Conservation (phyloP, 2,888 invertebrate genomes). For the Lobophora halterata region DNA sequence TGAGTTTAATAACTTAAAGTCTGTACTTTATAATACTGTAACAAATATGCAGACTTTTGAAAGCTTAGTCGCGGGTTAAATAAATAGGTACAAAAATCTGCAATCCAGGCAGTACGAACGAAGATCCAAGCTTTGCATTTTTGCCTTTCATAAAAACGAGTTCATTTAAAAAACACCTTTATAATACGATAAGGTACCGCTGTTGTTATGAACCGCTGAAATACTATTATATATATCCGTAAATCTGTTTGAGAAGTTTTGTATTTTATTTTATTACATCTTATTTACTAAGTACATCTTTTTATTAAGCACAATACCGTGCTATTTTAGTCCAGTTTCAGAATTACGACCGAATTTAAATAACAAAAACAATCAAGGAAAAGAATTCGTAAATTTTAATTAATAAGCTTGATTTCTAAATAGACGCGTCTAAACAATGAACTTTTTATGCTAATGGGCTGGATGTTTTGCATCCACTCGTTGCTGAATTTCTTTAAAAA, state of each 20-base stretch:
- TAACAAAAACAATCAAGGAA: conserved; percentile 37
- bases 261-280: no score
- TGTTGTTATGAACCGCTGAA: conserved; percentile 10
- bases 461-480: conserved; percentile 34
- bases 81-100: conserved; percentile 18
- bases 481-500: conserved; percentile 30
- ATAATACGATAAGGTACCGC: conserved; percentile 31
- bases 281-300: no score
- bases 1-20: conserved; percentile 1
- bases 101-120: conserved; percentile 12
- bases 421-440: conserved; percentile 42
- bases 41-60: conserved; percentile 3
- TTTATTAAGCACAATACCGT: no score
- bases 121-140: conserved; percentile 19
- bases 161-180: conserved; percentile 12
- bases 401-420: conserved; percentile 33
- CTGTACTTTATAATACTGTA: conserved; percentile 1
- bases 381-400: conserved; percentile 37
- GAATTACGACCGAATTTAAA: conserved; percentile 37
- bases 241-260: no score
- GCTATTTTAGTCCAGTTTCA: conserved; percentile 12
- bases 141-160: conserved; percentile 10
- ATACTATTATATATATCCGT: no score
- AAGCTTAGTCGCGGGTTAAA: conserved; percentile 12
- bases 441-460: conserved; percentile 56